Base-by-base conservation (phyloP, 2,797 vertebrate species). In the Aldrovandia affinis region DNA sequence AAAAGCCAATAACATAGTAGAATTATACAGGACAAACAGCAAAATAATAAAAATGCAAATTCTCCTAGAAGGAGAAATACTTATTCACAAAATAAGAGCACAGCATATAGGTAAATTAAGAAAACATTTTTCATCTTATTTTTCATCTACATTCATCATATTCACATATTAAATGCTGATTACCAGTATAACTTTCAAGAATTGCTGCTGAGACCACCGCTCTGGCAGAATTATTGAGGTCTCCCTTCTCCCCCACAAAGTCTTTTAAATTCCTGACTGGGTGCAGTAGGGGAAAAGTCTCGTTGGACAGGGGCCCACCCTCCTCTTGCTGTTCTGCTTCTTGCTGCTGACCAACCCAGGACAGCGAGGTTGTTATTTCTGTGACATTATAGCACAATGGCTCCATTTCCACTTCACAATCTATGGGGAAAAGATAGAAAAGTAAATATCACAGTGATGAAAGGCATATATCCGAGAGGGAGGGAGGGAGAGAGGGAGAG, bases 181-280 rank as follows among this genome's bases (percentile, higher is more conserved):
- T 78, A 95, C 94, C 94, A 4, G 91, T 93, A 87, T 93, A 94
- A 65, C 93, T 92, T 0, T 92, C 93, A 0, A 94, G 89, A 52
- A 94, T 82, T 9, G 92, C 90, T 0, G 94, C 93, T 0, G 94
- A 93, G 39, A 94, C 91, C 77, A 92, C 87, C 0, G 93, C 92
- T 57, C 85, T 1, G 55, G 90, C 88, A 61, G 55, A 55, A 10
- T 30, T 57, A 39, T 36, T 59, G 82, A 91, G 82, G 22, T 92
- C 86, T 0, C 84, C 88, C 83, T 89, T 87, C 82, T 83, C 85
- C 28, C 90, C 88, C 0, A 90, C 42, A 0, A 93, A 92, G 25
- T 94, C 90, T 83, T 90, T 93, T 85, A 94, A 93, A 81, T 88
- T 94, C 70, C 78, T 84, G 83, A 92, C 91, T 3, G 88, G 61